Conservation (phyloP, 1,140 invertebrate genomes). For the Amphibalanus amphitrite region DNA sequence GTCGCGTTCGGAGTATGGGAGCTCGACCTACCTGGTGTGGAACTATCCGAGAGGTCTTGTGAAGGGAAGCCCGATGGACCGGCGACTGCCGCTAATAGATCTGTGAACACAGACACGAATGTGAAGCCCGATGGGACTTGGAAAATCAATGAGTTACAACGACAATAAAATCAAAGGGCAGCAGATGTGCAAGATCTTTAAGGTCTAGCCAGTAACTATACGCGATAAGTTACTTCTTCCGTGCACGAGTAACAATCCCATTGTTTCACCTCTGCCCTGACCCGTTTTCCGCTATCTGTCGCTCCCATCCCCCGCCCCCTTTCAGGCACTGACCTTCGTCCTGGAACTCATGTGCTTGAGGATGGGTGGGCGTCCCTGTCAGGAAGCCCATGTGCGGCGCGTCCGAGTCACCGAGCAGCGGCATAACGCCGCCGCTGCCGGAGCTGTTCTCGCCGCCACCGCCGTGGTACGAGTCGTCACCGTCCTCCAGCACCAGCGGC, state of each 20-base stretch:
- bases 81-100: not conserved
- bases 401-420: not conserved
- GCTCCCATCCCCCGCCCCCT: not conserved
- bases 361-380: not conserved
- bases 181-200: no score
- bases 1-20: not conserved
- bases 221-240: not conserved
- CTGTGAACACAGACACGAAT: not conserved
- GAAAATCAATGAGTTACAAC: not conserved
- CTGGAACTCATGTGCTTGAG: not conserved
- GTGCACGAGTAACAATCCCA: not conserved
- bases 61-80: not conserved
- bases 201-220: not conserved
- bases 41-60: not conserved
- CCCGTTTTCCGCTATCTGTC: not conserved
- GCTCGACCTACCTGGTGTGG: not conserved
- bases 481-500: not conserved
- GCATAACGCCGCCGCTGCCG: not conserved
- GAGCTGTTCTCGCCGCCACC: not conserved
- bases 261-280: not conserved
- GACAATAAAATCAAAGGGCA: not conserved
- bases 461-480: not conserved
- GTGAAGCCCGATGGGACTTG: no score
- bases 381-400: not conserved
- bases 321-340: not conserved